Evolutionary conservation across 2,113 vertebrate species (phyloP), one percentile per base, ranked within the genome.

Genomic region (Malaclemys terrapin): DNA sequence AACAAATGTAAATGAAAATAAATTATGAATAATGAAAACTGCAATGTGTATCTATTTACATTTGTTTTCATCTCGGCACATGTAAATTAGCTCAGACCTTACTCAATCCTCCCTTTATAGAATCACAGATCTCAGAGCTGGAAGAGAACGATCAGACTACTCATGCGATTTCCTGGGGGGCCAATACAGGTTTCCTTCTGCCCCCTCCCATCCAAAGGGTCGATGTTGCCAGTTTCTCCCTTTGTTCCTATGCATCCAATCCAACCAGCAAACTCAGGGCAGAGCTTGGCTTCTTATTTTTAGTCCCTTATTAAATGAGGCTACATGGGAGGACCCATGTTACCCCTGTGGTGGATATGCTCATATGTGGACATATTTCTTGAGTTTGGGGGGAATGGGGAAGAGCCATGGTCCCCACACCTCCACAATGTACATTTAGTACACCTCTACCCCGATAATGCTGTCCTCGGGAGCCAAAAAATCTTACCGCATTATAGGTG

Each of bases 171-270:
- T 76, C 38, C 72, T 42, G 19, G 42, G 42, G 20, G 38, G 38
- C 22, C 38, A 45, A 13, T 45, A 25, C 38, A 45, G 8, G 0
- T 14, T 50, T 83, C 25, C 50, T 0, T 2, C 24, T 56, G 27
- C 53, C 49, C 19, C 8, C 10, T 6, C 31, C 50, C 0, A 1
- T 11, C 50, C 49, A 35, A 0, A 72, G 0, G 31, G 16, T 12
- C 0, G 1, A 45, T 79, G 45, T 14, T 17, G 14, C 45, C 45
- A 38, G 80, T n/a, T 22, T 82, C 54, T 29, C 53, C 27, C 38
- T 42, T 19, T 76, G 72, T 25, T 25, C 11, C 38, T 45, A 45
- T 25, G 45, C 72, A 45, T 2, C 25, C 5, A 57, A 56, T 82
- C n/a, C 53, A 38, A 42, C 29, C 49, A n/a, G 78, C 14, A 22